phyloP scores from a whole-genome alignment of 2,888 invertebrate genomes.

The Cartodere bifasciata region DNA sequence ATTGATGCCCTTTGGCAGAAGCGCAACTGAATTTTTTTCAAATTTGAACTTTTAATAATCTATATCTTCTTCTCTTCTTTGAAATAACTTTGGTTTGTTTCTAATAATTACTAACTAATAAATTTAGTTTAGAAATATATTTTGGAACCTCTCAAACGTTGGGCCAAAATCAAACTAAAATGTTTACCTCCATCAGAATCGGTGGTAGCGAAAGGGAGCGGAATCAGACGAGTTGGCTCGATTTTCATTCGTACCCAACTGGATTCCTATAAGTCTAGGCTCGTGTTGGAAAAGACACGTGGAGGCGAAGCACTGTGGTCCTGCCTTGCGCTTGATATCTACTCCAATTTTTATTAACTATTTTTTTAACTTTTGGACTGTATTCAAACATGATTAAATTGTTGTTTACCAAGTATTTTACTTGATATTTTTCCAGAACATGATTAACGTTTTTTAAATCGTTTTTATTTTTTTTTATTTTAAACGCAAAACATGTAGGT shows the following conservation, averaged over 20 bases:
- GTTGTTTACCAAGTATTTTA: no score
- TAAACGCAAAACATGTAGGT: no score
- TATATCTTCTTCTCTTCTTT: no score
- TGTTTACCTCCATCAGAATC: constrained; percentile 32
- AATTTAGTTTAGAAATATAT: constrained; percentile 10
- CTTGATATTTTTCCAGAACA: no score
- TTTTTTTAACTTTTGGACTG: constrained; percentile 1
- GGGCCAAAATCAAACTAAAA: constrained; percentile 34
- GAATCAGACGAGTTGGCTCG: constrained; percentile 18
- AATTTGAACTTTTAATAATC: no score
- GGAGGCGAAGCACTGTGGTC: constrained; percentile 32
- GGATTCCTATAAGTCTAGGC: constrained; percentile 25
- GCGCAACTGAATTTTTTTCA: neutral
- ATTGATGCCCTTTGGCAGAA: no score
- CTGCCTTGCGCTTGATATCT: constrained; percentile 15
- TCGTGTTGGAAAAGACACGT: constrained; percentile 30
- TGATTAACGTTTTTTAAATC: no score
- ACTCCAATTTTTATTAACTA: neutral
- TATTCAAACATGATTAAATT: no score
- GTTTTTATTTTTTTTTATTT: no score
- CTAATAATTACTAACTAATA: neutral
- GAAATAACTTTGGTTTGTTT: no score
- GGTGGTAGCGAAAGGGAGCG: constrained; percentile 21
- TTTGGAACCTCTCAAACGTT: constrained; percentile 24
- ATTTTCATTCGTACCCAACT: constrained; percentile 16